These are phyloP conservation scores for Ridgeia piscesae DNA, from an alignment of 1,140 invertebrate species.

Conservation along the genomic window DNA sequence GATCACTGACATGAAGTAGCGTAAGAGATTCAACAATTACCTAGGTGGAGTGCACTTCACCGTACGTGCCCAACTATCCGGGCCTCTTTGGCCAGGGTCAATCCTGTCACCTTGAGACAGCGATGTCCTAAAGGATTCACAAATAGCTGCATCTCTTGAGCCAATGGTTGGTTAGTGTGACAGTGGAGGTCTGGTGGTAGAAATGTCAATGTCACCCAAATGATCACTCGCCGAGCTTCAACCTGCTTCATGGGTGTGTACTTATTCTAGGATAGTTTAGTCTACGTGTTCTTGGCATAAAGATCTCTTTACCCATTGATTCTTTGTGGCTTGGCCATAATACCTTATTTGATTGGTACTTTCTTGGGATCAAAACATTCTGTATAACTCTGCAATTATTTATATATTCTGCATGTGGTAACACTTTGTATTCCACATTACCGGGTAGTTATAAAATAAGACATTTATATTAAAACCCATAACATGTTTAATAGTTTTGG, in stretches of 20 bases:
- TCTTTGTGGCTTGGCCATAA: no score
- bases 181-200: neutral
- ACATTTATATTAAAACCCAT: neutral
- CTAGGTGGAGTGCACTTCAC: neutral
- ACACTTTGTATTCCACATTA: neutral
- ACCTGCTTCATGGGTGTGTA: neutral
- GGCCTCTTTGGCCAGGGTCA: neutral
- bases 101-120: neutral
- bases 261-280: neutral
- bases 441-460: neutral
- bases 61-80: neutral
- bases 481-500: neutral
- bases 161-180: neutral
- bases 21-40: neutral
- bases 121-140: neutral
- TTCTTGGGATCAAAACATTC: neutral
- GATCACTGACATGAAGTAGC: neutral
- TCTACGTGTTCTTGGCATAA: no score
- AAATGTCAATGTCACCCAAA: neutral
- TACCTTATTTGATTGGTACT: neutral
- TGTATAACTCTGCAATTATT: neutral
- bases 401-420: neutral
- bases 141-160: no score
- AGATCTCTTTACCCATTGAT: no score
- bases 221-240: neutral